Base-by-base conservation (phyloP, 2,888 invertebrate species). In the Linnaemya vulpina region DNA sequence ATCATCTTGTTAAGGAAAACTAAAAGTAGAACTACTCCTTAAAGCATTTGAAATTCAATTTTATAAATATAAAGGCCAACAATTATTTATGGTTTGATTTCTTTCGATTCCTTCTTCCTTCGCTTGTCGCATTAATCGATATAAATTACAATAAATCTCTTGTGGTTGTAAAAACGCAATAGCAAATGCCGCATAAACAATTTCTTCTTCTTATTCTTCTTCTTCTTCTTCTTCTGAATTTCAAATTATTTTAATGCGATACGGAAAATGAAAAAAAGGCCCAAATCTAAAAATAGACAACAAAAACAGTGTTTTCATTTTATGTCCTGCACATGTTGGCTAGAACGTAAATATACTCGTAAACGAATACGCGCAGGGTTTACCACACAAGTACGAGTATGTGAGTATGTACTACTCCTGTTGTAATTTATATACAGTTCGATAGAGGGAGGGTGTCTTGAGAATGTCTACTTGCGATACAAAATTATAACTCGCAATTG, bases 181-280 rank as follows among this genome's bases (percentile, higher is more conserved):
- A 78, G 55, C 82, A 75, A 85, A 81, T 81, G 84, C 74, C 81
- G 74, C 84, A 81, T 84, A 85, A 85, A 85, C 74, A 81, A 81
- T 81, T 63, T 63, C 43, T 73, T 68, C 49, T 81, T 35, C 43
- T 68, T n/a, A n/a, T n/a, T n/a, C n/a, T n/a, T n/a, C n/a, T n/a
- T n/a, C n/a, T n/a, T n/a, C n/a, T n/a, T n/a, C n/a, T n/a, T n/a
- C 49, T 81, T 35, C 43, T 68, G 81, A 84, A 81, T 84, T 77
- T 81, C 11, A 74, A 81, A 81, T 81, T 73, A 81, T 78, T 82
- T 70, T 74, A 63, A 65, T 76, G 68, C 46, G 30, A 55, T 65
- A 68, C 60, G n/a, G 58, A 77, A 58, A 71, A 35, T 67, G 2
- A 20, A 43, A 68, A 74, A 15, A 5, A 49, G 20, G 9, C 4